Conservation (phyloP, 2,888 invertebrate species). For the Torymus texanus region DNA sequence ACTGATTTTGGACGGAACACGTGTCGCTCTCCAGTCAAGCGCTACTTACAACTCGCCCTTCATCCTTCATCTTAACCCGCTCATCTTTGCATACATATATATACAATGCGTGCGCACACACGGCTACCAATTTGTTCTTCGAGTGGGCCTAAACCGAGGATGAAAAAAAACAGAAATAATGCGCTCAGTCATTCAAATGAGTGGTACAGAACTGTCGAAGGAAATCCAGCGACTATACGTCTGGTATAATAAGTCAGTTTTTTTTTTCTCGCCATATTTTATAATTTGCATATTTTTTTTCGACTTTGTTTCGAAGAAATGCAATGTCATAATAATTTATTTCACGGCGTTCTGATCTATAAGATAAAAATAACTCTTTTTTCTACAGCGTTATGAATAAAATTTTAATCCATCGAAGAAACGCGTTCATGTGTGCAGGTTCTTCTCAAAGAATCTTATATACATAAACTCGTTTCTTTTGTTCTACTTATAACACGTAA, state of each 20-base stretch:
- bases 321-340: too few species aligned
- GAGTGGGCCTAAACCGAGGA: background rate
- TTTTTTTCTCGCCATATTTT: too few species aligned
- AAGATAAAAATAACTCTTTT: background rate
- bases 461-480: too few species aligned
- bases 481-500: too few species aligned
- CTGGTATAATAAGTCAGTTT: too few species aligned
- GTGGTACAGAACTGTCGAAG: background rate
- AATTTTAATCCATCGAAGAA: too few species aligned
- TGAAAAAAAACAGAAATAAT: constrained; percentile 5
- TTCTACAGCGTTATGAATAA: too few species aligned
- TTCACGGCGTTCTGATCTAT: constrained; percentile 22
- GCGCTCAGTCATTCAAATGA: constrained; percentile 5
- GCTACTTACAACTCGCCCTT: constrained; percentile 38
- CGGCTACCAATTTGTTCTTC: constrained; percentile 27
- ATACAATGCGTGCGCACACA: background rate
- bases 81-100: constrained; percentile 12
- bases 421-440: too few species aligned
- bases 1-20: constrained; percentile 22
- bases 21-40: constrained; percentile 19
- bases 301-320: too few species aligned
- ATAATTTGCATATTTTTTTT: too few species aligned
- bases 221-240: background rate
- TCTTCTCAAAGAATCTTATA: too few species aligned
- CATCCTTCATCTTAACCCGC: constrained; percentile 59